Conservation (phyloP, 2,797 vertebrate genomes). For the Gila robusta region DNA sequence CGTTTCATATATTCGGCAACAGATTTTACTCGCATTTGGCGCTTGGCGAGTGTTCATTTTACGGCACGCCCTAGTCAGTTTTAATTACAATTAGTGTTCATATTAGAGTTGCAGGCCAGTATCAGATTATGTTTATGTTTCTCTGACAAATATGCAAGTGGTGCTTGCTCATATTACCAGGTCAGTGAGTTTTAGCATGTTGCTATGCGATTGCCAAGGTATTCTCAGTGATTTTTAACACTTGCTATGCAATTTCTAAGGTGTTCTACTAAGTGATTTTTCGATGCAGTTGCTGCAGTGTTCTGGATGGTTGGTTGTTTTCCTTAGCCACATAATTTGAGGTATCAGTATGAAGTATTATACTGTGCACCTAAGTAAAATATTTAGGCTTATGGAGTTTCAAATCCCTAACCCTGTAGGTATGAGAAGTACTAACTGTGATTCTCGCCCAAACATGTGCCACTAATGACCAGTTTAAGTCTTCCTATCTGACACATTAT, state of each 20-base stretch:
- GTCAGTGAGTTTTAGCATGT: neutral
- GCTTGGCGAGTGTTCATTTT: neutral
- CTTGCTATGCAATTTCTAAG: neutral
- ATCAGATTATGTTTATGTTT: neutral
- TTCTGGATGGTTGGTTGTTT: neutral
- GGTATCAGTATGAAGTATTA: neutral
- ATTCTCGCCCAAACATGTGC: neutral
- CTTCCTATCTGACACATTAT: neutral
- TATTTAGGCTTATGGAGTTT: neutral
- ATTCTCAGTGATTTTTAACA: neutral
- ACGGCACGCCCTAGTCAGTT: neutral
- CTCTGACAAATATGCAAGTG: neutral
- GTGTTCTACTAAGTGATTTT: neutral
- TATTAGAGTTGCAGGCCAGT: neutral
- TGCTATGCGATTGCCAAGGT: neutral
- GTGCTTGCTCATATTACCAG: neutral
- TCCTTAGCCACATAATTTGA: neutral
- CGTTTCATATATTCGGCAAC: neutral
- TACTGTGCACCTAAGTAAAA: neutral
- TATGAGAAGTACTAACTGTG: neutral
- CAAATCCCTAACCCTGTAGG: neutral
- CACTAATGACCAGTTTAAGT: neutral
- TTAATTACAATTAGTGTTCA: neutral
- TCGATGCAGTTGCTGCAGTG: neutral
- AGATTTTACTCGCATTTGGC: neutral